Base-by-base conservation (phyloP, 2,888 invertebrate species). In the Artemia sinica region DNA sequence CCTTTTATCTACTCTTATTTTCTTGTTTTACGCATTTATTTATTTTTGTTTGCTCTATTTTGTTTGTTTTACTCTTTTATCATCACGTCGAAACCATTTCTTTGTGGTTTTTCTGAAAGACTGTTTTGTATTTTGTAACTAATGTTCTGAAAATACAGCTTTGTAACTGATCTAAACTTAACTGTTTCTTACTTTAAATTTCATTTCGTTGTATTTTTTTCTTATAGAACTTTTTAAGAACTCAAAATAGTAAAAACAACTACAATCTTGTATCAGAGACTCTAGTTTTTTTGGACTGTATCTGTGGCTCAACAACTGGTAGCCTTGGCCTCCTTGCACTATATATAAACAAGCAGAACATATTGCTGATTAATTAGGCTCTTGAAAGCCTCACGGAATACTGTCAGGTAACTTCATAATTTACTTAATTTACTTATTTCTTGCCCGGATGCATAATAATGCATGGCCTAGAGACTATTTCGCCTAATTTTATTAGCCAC, bases 231-330 rank as follows among this genome's bases (percentile, higher is more conserved):
- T 86, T 93, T 68, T 81, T 98, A 11, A 84, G 97, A 8, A 87
- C 91, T 78, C 98, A 99, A 79, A 91, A 89, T 78, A 94, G 93
- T 80, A 96, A 97, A 78, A 90, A 89, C 2, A 94, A 95, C 77
- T 93, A 89, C 79, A 98, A 98, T 80, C 80, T 98, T 72, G 96
- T 98, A 2, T 95, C 95, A 0, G 96, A 98, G 81, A 97, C 96
- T 0, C 83, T 98, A 8, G 91, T 93, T 87, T 98, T 98, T 79
- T 82, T 98, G 75, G 98, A 99, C 79, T 96, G 96, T 77, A 96
- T 99, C 74, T 98, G 98, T 79, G 98, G 98, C 49, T 96, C 95
- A 68, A 98, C 97, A 5, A 98, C 97, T 0, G 98, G 98, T n/a
- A 96, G 96, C 10, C 84, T 98, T 28, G 98, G 98, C 0, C 83